Conservation (phyloP, 2,113 vertebrate genomes). For the rat (Rattus norvegicus) region GRCr8 NC_086022.1:130599501-130600000, state of each 20-base stretch:
- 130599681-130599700: background rate
- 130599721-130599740: background rate
- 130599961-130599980: background rate
- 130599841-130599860: background rate
- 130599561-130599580: background rate
- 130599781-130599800: background rate
- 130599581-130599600: background rate
- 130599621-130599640: fast-evolving
- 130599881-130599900: background rate
- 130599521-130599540: background rate
- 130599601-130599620: background rate
- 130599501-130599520: background rate
- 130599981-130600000: background rate
- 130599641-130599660: too few relatives aligned
- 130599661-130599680: fast-evolving
- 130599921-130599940: background rate
- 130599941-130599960: background rate
- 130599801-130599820: background rate
- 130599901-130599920: fast-evolving
- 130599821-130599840: background rate
- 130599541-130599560: background rate
- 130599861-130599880: background rate
- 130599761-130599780: too few relatives aligned
- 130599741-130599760: background rate
- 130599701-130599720: fast-evolving